phyloP scores from a whole-genome alignment of 2,113 vertebrate species.

The Cromileptes altivelis region DNA sequence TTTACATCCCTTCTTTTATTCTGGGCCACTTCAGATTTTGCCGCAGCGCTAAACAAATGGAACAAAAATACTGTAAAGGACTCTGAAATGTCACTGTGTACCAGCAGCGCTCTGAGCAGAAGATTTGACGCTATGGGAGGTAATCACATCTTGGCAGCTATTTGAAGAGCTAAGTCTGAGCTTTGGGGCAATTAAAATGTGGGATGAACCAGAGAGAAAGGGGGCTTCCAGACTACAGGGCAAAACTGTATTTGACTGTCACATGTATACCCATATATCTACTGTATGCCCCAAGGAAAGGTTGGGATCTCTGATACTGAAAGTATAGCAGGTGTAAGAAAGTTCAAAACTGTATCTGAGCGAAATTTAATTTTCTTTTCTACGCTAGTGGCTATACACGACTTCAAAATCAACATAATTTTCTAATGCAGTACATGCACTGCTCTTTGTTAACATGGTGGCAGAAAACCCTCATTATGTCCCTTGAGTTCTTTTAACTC shows the following conservation, averaged over 20 bases:
- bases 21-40: constrained; percentile 15
- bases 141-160: constrained; percentile 52
- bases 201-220: constrained; percentile 10
- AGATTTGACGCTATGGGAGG: constrained; percentile 18
- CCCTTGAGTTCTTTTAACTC: not conserved
- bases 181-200: constrained; percentile 47
- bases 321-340: not conserved
- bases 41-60: constrained; percentile 30
- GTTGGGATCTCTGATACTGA: not conserved
- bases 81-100: constrained; percentile 18
- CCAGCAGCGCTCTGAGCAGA: constrained; percentile 24
- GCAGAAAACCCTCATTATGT: not conserved
- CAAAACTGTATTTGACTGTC: constrained; percentile 5
- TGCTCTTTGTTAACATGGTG: not conserved
- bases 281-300: constrained; percentile 4
- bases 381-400: too few species aligned
- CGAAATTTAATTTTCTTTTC: not conserved
- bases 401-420: constrained; percentile 4
- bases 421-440: not conserved
- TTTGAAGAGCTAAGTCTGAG: constrained; percentile 51
- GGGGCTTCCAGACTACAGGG: not conserved
- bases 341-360: not conserved
- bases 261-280: not conserved
- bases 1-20: constrained; percentile 12
- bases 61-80: constrained; percentile 14